Evolutionary conservation across 2,797 vertebrate species (phyloP).

Genomic region (Dendrocincla fuliginosa): DNA sequence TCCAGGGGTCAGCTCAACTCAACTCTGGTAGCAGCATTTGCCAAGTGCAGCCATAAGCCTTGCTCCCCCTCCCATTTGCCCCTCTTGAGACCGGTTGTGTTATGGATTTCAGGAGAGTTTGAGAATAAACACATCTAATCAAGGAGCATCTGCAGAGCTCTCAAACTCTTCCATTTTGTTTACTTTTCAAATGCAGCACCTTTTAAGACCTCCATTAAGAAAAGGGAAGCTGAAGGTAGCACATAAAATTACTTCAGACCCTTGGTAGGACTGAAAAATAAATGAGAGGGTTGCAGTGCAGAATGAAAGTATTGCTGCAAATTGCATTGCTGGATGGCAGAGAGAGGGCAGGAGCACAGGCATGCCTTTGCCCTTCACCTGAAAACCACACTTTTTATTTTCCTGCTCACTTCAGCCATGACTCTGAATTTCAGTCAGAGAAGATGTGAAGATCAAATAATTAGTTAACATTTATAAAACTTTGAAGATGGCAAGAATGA

Average conservation of each 20-base stretch:
- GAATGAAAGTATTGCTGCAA: background rate
- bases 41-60: background rate
- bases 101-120: background rate
- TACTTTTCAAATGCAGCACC: background rate
- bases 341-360: background rate
- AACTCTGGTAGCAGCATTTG: background rate
- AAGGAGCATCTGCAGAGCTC: background rate
- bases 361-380: conserved; percentile 16
- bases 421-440: conserved; percentile 21
- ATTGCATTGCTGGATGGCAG: background rate
- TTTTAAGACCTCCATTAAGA: conserved; percentile 33
- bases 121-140: background rate
- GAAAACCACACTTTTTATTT: background rate
- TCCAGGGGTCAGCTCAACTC: background rate
- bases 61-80: background rate
- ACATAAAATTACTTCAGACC: conserved; percentile 23
- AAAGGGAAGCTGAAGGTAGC: conserved; percentile 7
- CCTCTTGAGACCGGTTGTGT: background rate
- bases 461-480: conserved; percentile 57
- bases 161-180: background rate
- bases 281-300: background rate
- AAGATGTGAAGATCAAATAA: conserved; percentile 55
- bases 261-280: background rate
- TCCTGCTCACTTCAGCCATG: background rate
- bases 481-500: conserved; percentile 36